These are phyloP conservation scores for Frieseomelitta varia DNA, from an alignment of 1,140 invertebrate species.

Conservation along the genomic window DNA sequence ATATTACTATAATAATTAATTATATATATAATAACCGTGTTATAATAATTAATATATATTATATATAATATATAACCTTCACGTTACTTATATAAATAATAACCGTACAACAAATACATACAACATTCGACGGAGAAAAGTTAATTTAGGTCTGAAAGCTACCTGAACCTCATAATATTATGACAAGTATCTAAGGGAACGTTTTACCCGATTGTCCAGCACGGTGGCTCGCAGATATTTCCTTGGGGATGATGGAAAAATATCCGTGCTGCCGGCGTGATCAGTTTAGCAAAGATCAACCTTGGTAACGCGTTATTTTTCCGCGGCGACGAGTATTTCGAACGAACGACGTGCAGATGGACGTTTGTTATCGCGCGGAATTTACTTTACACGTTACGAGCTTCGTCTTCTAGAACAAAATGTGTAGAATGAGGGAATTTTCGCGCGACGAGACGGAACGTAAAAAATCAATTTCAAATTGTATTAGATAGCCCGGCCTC, in stretches of 20 bases:
- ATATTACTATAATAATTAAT: too few species aligned
- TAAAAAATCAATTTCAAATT: conserved; percentile 33
- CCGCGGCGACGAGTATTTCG: not conserved
- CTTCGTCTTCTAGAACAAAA: too few species aligned
- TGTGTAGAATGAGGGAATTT: too few species aligned
- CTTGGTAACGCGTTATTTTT: conserved; percentile 31
- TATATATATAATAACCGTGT: too few species aligned
- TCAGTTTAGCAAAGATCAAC: conserved; percentile 38
- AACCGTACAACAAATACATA: too few species aligned
- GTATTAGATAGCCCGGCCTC: not conserved
- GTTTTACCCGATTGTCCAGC: conserved; percentile 73
- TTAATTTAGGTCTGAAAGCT: conserved; percentile 4
- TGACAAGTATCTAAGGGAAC: conserved; percentile 80
- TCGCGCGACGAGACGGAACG: too few species aligned
- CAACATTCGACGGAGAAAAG: not conserved
- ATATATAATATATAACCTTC: too few species aligned
- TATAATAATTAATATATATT: too few species aligned
- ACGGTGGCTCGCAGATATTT: conserved; percentile 78
- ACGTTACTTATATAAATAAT: too few species aligned
- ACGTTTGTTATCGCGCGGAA: conserved; percentile 6
- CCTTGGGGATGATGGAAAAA: conserved; percentile 78
- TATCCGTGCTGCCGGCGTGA: conserved; percentile 59
- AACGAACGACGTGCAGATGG: not conserved
- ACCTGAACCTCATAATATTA: conserved; percentile 78
- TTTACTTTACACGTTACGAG: too few species aligned